Evolutionary conservation across 1,140 invertebrate genomes (phyloP).

Genomic region (Aphaenogaster ashmeadi): DNA sequence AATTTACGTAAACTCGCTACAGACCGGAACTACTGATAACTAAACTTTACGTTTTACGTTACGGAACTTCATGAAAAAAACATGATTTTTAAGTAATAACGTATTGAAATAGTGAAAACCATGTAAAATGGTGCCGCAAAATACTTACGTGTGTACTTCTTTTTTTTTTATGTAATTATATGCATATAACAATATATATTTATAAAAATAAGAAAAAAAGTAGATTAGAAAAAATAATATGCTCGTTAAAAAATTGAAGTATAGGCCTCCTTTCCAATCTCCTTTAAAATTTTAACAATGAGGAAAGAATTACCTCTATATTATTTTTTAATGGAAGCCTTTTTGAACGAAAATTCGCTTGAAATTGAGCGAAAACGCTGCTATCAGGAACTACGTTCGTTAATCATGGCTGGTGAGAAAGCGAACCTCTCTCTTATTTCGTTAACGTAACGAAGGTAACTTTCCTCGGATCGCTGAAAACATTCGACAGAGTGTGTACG

Average conservation of each 20-base stretch:
- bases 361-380: background rate
- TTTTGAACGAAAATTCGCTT: background rate
- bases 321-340: background rate
- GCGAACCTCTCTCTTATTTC: background rate
- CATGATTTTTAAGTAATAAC: constrained; percentile 9
- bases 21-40: background rate
- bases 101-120: background rate
- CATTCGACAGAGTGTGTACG: background rate
- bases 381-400: background rate
- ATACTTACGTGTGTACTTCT: background rate
- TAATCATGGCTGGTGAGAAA: constrained; percentile 1
- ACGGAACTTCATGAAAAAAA: constrained; percentile 4
- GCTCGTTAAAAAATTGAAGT: background rate
- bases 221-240: background rate
- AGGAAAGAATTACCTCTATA: background rate
- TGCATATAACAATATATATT: background rate
- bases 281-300: background rate
- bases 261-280: background rate
- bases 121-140: background rate
- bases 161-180: background rate
- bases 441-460: background rate
- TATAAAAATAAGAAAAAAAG: background rate
- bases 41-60: background rate
- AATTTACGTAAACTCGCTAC: constrained; percentile 32
- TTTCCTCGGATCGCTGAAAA: constrained; percentile 7